These are phyloP conservation scores for Haemorhous mexicanus DNA, from an alignment of 2,113 vertebrate species.

Conservation along the genomic window DNA sequence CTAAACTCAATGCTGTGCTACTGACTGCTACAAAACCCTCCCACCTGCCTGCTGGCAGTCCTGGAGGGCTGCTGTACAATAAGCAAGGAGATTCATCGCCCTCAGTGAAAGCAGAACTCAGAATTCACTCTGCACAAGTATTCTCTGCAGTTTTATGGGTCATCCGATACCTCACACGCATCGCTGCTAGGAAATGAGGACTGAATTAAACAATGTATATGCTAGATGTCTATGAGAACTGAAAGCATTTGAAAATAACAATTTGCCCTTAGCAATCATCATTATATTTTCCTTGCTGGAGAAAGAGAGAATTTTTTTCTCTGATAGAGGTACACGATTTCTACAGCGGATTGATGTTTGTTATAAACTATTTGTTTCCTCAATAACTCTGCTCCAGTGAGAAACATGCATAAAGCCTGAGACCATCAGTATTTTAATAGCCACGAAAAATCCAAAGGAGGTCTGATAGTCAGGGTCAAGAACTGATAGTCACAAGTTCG, in stretches of 20 bases:
- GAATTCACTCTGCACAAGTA: neutral
- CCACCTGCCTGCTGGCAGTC: neutral
- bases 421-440: neutral
- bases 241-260: neutral
- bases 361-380: neutral
- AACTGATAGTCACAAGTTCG: neutral
- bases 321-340: neutral
- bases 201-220: neutral
- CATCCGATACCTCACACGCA: neutral
- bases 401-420: neutral
- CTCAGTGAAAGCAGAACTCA: neutral
- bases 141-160: neutral
- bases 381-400: neutral
- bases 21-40: neutral
- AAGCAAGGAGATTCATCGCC: neutral
- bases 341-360: fast-evolving
- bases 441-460: neutral
- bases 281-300: neutral
- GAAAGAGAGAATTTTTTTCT: neutral
- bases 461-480: neutral
- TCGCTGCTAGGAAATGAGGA: neutral
- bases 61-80: neutral
- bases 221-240: neutral
- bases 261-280: neutral
- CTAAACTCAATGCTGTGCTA: neutral